Conservation (phyloP, 2,797 vertebrate species). For the Xenops minutus region DNA sequence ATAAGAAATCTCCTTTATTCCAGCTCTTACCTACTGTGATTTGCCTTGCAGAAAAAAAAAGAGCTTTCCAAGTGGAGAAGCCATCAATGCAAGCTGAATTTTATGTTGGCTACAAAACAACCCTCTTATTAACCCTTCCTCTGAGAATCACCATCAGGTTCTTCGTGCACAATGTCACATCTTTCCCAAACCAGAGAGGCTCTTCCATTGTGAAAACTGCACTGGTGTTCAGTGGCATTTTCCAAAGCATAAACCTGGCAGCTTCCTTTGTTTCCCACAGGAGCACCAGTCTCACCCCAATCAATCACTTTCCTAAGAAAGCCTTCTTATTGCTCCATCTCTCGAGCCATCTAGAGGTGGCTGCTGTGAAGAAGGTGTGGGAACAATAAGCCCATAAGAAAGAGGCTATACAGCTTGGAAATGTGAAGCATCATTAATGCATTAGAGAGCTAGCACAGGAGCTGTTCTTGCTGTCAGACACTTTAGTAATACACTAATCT, state of each 20-base stretch:
- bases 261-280: not conserved
- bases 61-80: not conserved
- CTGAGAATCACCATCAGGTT: not conserved
- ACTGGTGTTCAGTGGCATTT: not conserved
- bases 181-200: not conserved
- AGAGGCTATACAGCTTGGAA: not conserved
- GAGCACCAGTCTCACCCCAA: not conserved
- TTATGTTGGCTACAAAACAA: not conserved
- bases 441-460: not conserved
- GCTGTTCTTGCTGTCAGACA: not conserved
- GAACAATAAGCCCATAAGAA: not conserved
- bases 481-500: not conserved
- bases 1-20: conserved; percentile 33
- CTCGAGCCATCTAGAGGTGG: not conserved
- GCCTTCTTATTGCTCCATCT: not conserved
- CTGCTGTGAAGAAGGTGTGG: not conserved
- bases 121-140: not conserved
- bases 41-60: not conserved
- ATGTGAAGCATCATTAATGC: not conserved
- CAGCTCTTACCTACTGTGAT: not conserved
- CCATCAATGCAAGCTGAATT: not conserved
- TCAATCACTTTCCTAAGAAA: not conserved
- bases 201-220: not conserved
- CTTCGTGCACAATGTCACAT: not conserved
- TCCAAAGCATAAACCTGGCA: not conserved